These are phyloP conservation scores for Listrodromus nycthemerus DNA, from an alignment of 2,888 invertebrate species.

Conservation along the genomic window DNA sequence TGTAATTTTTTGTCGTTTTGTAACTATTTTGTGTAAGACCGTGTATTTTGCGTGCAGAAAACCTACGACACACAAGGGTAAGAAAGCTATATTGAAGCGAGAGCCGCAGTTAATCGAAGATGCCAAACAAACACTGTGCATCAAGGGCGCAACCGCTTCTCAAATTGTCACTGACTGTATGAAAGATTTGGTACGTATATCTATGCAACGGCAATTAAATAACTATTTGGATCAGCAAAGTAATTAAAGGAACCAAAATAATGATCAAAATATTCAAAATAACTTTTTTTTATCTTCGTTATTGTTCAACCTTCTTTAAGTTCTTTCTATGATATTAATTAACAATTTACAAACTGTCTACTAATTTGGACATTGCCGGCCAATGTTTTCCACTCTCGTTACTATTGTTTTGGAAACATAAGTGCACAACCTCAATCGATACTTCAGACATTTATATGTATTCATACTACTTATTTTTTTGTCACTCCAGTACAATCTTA, in stretches of 20 bases:
- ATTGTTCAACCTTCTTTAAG: too few species aligned
- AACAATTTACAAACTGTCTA: too few species aligned
- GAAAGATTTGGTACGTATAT: constrained; percentile 90
- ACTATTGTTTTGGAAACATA: too few species aligned
- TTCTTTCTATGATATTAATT: too few species aligned
- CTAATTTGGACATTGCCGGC: too few species aligned
- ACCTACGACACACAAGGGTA: constrained; percentile 95
- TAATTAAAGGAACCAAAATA: background rate
- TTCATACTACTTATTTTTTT: background rate
- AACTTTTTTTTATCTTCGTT: too few species aligned
- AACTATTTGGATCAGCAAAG: background rate
- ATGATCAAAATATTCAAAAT: too few species aligned
- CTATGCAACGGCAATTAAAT: background rate
- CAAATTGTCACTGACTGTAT: constrained; percentile 89
- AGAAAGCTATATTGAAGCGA: constrained; percentile 91
- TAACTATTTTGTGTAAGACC: too few species aligned
- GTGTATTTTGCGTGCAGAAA: constrained; percentile 87
- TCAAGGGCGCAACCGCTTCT: constrained; percentile 93
- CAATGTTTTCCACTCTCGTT: too few species aligned
- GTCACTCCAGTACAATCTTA: constrained; percentile 89
- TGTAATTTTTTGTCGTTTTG: background rate
- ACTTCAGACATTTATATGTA: background rate
- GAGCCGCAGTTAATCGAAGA: constrained; percentile 96
- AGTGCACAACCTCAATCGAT: background rate
- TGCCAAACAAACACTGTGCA: constrained; percentile 92